Evolutionary conservation across 2,888 invertebrate species (phyloP).

Genomic region (Lasioglossum leucozonium): DNA sequence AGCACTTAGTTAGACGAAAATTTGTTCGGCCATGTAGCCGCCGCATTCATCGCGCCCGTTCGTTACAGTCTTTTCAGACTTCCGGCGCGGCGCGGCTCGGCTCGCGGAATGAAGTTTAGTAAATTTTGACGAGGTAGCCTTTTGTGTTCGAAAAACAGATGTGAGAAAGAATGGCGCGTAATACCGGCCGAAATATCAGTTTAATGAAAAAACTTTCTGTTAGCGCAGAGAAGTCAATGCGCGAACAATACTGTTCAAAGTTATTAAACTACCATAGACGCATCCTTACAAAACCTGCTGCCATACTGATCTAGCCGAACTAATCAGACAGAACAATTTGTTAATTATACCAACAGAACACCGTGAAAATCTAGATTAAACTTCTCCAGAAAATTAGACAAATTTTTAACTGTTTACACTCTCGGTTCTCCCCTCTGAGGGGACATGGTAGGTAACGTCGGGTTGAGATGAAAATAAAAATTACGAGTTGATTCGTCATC

Average conservation of each 20-base stretch:
- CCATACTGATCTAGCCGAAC: not conserved
- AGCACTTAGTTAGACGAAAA: conserved; percentile 38
- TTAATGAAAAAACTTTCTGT: conserved; percentile 19
- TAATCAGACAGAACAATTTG: not conserved
- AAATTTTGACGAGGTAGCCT: conserved; percentile 15
- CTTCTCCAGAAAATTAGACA: too few species aligned
- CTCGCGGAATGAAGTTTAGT: conserved; percentile 25
- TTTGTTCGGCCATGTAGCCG: conserved; percentile 33
- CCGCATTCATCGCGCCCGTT: conserved; percentile 42
- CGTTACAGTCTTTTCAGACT: conserved; percentile 53
- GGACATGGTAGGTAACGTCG: too few species aligned
- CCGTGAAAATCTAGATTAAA: too few species aligned
- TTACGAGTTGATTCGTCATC: too few species aligned
- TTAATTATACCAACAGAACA: too few species aligned
- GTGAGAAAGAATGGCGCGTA: conserved; percentile 24
- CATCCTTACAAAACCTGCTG: not conserved
- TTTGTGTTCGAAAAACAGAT: conserved; percentile 35
- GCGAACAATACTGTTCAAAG: not conserved
- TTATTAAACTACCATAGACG: not conserved
- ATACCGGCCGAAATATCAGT: conserved; percentile 28
- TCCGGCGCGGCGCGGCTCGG: not conserved
- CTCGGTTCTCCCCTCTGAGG: too few species aligned
- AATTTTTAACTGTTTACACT: too few species aligned
- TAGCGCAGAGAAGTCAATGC: not conserved
- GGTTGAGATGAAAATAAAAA: too few species aligned